Base-by-base conservation (phyloP, 2,888 invertebrate species). In the Drosophila neotestacea region DNA sequence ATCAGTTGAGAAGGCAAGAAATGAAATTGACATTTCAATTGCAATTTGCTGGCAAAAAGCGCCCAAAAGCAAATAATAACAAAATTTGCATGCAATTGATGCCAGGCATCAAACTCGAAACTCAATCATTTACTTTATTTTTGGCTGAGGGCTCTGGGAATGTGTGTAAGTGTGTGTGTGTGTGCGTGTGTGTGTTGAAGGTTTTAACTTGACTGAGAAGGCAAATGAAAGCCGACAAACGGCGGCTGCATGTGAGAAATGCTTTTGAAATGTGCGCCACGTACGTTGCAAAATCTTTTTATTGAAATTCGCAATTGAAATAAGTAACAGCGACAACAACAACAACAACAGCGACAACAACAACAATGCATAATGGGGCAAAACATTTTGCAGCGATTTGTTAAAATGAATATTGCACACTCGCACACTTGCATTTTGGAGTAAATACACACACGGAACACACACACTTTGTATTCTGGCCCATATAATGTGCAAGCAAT, bases 51-150 rank as follows among this genome's bases (percentile, higher is more conserved):
- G 60, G 46, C 47, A 36, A 70, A 46, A 28, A 62, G 75, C 55
- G 42, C 42, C 48, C 58, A 68, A 73, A 71, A 62, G 69, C 70
- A 71, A 75, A 84, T 85, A 81, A 87, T 81, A 88, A 81, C 85
- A 58, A 79, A 70, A 83, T 88, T 85, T 88, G 82, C 79, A 83
- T 88, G 85, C 83, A 85, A 88, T 83, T 85, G 85, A 88, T 85
- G 87, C 85, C 75, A 50, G 60, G 68, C 82, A 59, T 77, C 75
- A 73, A 64, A 59, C 47, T 73, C 70, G 30, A 75, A 78, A 78
- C 81, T 81, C 79, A 81, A 81, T 85, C 79, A 88, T 71, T 85
- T 78, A 39, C 65, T 65, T 48, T 66, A 54, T 22, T 32, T 22
- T 32, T 27, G 39, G 27, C 32, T 30, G 48, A 32, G 48, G 38